Evolutionary conservation across 2,113 vertebrate species (phyloP), one percentile per base, ranked within the genome.

Genomic region (Centropus unirufus): DNA sequence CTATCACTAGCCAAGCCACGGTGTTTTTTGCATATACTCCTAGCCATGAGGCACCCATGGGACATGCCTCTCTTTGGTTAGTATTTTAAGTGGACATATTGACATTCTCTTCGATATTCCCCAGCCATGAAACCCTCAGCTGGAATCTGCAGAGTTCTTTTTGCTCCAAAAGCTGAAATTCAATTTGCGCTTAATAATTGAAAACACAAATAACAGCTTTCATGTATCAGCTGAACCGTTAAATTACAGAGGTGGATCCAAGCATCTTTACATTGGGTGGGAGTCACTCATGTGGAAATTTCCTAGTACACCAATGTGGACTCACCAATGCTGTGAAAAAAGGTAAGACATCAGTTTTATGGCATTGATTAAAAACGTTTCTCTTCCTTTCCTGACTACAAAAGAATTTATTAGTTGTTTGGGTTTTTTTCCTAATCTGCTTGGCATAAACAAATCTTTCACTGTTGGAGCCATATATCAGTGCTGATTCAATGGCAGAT

Each of bases 121-220:
- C 67, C 55, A 55, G 57, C 1, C 4, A 75, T 55, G 66, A 78
- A 72, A 22, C 30, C 76, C 39, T 67, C 86, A 79, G 58, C n/a
- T 90, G 68, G 57, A n/a, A 34, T 34, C 29, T 83, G 40, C 68
- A 32, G 12, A 27, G 59, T 19, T 61, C 44, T 55, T 62, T 46
- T 55, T 49, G 47, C 51, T 93, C 63, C 92, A 88, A 29, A 27
- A 54, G 68, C 77, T 86, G 44, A 55, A 74, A 88, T 78, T 95
- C 72, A 70, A 92, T 92, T 97, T 92, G 44, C 64, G 51, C 49
- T 88, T 86, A 93, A 84, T 90, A 92, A 93, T 93, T 96, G 95
- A 94, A 90, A 39, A 30, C 39, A 47, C 58, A 92, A 89, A 92
- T 47, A 92, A 67, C 83, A 91, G 55, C 75, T 91, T 93, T 91